These are phyloP conservation scores for Cyphomyrus discorhynchus DNA, from an alignment of 2,113 vertebrate species.

Conservation along the genomic window DNA sequence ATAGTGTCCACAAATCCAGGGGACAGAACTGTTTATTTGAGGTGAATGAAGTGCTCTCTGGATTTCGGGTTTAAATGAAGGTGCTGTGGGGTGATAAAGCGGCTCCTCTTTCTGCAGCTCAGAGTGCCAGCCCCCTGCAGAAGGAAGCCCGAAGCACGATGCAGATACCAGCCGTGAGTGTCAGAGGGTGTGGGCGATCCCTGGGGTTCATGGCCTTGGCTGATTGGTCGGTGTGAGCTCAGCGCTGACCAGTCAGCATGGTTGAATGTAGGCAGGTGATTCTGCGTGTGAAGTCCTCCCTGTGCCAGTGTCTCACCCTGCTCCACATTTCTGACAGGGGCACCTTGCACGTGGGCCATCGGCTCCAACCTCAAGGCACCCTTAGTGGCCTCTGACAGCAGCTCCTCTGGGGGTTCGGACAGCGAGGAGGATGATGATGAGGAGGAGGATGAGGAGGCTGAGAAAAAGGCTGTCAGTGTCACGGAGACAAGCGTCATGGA, in stretches of 20 bases:
- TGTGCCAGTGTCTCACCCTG: background rate
- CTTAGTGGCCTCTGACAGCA: constrained; percentile 68
- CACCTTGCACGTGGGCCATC: constrained; percentile 60
- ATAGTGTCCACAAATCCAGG: background rate
- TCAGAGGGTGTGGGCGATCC: background rate
- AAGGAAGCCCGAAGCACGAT: constrained; percentile 54
- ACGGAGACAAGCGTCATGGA: constrained; percentile 44
- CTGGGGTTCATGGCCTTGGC: constrained; percentile 45
- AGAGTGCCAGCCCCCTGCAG: constrained; percentile 63
- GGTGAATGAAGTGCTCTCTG: background rate
- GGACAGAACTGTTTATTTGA: background rate
- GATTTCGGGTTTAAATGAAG: background rate
- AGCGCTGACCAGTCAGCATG: background rate
- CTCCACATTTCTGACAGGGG: constrained; percentile 49
- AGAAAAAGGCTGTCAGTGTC: constrained; percentile 43
- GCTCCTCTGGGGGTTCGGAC: constrained; percentile 73
- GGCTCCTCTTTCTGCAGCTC: constrained; percentile 53
- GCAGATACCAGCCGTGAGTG: constrained; percentile 51
- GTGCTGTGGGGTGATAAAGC: background rate
- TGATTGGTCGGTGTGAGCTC: background rate
- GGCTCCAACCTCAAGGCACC: constrained; percentile 61
- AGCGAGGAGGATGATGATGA: constrained; percentile 62
- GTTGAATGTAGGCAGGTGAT: background rate
- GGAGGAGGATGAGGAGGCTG: constrained; percentile 34
- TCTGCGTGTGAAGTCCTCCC: background rate